Evolutionary conservation across 2,888 invertebrate species (phyloP).

Genomic region (Heliconius sara): DNA sequence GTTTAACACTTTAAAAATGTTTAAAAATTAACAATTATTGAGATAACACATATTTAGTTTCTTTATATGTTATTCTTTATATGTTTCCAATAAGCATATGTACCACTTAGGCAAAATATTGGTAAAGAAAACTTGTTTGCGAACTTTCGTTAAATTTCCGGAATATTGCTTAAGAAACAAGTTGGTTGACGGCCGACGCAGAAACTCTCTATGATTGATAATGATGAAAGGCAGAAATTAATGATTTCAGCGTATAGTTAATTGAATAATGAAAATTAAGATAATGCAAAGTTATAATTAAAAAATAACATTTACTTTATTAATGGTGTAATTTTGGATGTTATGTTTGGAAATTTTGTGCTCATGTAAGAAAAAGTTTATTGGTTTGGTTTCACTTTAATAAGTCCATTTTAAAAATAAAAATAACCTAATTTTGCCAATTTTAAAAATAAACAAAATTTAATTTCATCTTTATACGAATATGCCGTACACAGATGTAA

Average conservation of each 20-base stretch:
- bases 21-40: not conserved
- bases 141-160: slow-evolving; percentile 25
- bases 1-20: too few relatives aligned
- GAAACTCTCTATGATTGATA: slow-evolving; percentile 43
- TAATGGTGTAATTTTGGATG: not conserved
- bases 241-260: slow-evolving; percentile 35
- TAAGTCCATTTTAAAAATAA: not conserved
- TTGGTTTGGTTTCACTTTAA: not conserved
- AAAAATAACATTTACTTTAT: slow-evolving; percentile 9
- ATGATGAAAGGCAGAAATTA: slow-evolving; percentile 43
- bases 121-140: slow-evolving; percentile 20
- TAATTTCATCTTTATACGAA: too few relatives aligned
- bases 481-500: too few relatives aligned
- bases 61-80: not conserved
- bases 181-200: slow-evolving; percentile 34
- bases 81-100: not conserved
- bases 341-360: not conserved
- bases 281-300: slow-evolving; percentile 25
- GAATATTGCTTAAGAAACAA: slow-evolving; percentile 39
- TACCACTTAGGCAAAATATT: slow-evolving; percentile 30
- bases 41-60: not conserved
- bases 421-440: too few relatives aligned
- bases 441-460: too few relatives aligned
- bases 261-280: slow-evolving; percentile 36
- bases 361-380: not conserved